Base-by-base conservation (phyloP, 2,888 invertebrate species). In the Mesoligia furuncula region DNA sequence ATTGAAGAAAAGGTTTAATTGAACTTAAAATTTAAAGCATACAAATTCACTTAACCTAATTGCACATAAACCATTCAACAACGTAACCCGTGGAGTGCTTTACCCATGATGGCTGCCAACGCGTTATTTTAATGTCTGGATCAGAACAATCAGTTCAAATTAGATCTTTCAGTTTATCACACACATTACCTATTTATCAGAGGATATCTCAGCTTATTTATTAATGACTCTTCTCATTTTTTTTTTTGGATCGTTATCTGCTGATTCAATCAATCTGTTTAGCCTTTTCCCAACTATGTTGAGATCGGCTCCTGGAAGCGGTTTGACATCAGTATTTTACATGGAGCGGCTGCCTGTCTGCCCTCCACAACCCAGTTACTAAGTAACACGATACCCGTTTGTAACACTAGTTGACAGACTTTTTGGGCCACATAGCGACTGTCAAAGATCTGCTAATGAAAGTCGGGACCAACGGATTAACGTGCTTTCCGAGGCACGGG, bases 41-140 rank as follows among this genome's bases (percentile, higher is more conserved):
- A 68, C 15, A 77, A 69, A 69, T 20, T 82, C 59, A 80, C 83
- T 82, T 80, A 75, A 51, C 24, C n/a, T 75, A 81, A 79, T 75
- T 75, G 61, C 81, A 51, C 67, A 75, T n/a, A n/a, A n/a, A n/a
- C n/a, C n/a, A n/a, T n/a, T 57, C 17, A 61, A 79, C 82, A 59
- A 42, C 45, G 27, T 51, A 45, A 54, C 27, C 31, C 54, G 39
- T 82, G 17, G 61, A 81, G 36, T 67, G 61, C 54, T 59, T 42
- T 36, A 57, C 51, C 36, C 59, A 27, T 17, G 42, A 45, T 36
- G 75, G 82, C 27, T 15, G 36, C 61, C 75, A 66, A 54, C 31
- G 27, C 17, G 15, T 51, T 65, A 17, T 24, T 36, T 69, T 54
- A 71, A 54, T 24, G 51, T 13, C 6, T 64, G 20, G 27, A 31